Percentiles rank a stretch among this genome's conserved stretches.
phyloP scores from a whole-genome alignment of 1,140 invertebrate genomes.

The Littorina saxatilis region DNA sequence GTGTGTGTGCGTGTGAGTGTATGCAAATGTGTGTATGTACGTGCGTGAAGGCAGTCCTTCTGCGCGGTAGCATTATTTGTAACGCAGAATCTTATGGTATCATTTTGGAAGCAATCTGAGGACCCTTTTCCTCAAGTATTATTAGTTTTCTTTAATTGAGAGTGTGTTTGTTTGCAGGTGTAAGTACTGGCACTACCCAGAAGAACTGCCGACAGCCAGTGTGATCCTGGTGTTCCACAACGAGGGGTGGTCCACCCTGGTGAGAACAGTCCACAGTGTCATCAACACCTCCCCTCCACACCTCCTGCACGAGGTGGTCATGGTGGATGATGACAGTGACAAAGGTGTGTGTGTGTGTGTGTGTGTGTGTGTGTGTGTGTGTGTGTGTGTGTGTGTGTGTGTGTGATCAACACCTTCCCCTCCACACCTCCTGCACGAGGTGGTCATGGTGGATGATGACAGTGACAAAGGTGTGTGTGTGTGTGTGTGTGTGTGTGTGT shows the following conservation, averaged over 20 bases:
- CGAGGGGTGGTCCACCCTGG: conserved; percentile 94
- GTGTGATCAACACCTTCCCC: conserved; percentile 95
- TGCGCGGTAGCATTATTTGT: too few species aligned
- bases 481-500: conserved; percentile 15
- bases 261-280: conserved; percentile 97
- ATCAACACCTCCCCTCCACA: conserved; percentile 93
- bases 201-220: conserved; percentile 89
- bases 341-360: too few species aligned
- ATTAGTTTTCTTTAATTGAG: too few species aligned
- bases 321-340: conserved; percentile 98
- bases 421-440: conserved; percentile 92
- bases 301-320: conserved; percentile 95
- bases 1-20: too few species aligned
- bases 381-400: background rate
- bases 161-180: conserved; percentile 80
- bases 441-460: conserved; percentile 98
- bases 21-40: too few species aligned
- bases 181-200: conserved; percentile 97
- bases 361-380: background rate
- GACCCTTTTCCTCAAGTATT: too few species aligned
- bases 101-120: too few species aligned
- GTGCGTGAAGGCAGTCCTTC: too few species aligned
- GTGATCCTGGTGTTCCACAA: conserved; percentile 99
- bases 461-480: conserved; percentile 89
- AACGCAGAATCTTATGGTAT: too few species aligned